These are phyloP conservation scores for Sphaeridia pumilis DNA, from an alignment of 2,888 invertebrate species.

Conservation along the genomic window DNA sequence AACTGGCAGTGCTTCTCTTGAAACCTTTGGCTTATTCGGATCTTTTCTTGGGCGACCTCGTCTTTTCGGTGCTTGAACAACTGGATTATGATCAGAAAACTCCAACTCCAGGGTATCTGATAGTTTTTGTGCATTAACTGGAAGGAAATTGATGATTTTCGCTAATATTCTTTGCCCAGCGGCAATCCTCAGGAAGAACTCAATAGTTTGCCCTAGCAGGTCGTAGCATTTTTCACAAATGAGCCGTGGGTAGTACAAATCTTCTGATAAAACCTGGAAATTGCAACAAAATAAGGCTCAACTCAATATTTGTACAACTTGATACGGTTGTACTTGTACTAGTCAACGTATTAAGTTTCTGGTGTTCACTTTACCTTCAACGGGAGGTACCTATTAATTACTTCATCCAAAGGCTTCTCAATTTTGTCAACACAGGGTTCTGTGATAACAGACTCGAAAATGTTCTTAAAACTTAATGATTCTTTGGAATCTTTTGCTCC, in stretches of 20 bases:
- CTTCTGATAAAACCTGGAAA: conserved; percentile 51
- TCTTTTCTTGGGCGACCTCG: conserved; percentile 28
- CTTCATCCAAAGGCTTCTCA: conserved; percentile 4
- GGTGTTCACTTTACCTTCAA: conserved; percentile 48
- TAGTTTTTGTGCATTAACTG: background rate
- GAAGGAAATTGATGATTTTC: conserved; percentile 15
- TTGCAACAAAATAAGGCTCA: conserved; percentile 13
- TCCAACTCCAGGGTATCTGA: background rate
- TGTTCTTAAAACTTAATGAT: background rate
- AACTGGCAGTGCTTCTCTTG: background rate
- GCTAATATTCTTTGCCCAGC: conserved; percentile 50
- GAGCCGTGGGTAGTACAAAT: conserved; percentile 56
- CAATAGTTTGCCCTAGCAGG: conserved; percentile 59
- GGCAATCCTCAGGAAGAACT: conserved; percentile 59
- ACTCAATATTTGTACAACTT: conserved; percentile 38
- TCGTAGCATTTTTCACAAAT: conserved; percentile 67
- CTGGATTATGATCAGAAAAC: conserved; percentile 17
- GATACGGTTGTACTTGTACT: background rate
- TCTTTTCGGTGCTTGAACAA: conserved; percentile 14
- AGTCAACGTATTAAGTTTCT: background rate
- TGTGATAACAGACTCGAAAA: background rate
- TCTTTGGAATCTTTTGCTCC: conserved; percentile 4
- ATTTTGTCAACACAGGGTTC: conserved; percentile 1
- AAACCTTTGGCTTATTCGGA: conserved; percentile 9
- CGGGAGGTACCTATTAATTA: conserved; percentile 62